Evolutionary conservation across 2,113 vertebrate species (phyloP).

Genomic region (Craseonycteris thonglongyai): DNA sequence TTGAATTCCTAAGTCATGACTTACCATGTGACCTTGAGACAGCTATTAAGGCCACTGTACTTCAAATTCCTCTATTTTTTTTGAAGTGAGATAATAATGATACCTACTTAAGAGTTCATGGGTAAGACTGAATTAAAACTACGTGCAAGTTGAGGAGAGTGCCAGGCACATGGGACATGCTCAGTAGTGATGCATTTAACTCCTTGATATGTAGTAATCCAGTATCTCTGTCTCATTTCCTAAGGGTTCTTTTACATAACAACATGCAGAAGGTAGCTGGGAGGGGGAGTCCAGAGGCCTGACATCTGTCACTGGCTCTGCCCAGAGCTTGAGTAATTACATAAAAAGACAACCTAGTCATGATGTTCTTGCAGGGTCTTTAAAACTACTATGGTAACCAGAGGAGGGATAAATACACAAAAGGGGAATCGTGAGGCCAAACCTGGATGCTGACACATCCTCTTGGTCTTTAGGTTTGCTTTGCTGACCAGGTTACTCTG

Average conservation of each 20-base stretch:
- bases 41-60: background rate
- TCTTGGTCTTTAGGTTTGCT: background rate
- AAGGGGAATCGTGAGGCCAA: background rate
- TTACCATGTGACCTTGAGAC: background rate
- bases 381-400: background rate
- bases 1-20: background rate
- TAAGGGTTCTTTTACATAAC: background rate
- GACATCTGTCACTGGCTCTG: background rate
- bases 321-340: background rate
- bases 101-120: background rate
- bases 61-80: background rate
- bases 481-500: background rate
- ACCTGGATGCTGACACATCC: background rate
- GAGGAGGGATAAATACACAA: background rate
- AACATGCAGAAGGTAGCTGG: background rate
- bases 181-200: background rate
- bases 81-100: background rate
- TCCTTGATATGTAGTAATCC: background rate
- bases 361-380: background rate
- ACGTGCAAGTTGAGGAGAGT: background rate
- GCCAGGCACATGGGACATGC: background rate
- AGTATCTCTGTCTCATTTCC: background rate
- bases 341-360: background rate
- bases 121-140: background rate
- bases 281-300: background rate